A percentile compares a stretch with the other conserved stretches of the same genome.
These are phyloP conservation scores for Elegia similella DNA, from an alignment of 2,888 invertebrate genomes.

Conservation along the genomic window DNA sequence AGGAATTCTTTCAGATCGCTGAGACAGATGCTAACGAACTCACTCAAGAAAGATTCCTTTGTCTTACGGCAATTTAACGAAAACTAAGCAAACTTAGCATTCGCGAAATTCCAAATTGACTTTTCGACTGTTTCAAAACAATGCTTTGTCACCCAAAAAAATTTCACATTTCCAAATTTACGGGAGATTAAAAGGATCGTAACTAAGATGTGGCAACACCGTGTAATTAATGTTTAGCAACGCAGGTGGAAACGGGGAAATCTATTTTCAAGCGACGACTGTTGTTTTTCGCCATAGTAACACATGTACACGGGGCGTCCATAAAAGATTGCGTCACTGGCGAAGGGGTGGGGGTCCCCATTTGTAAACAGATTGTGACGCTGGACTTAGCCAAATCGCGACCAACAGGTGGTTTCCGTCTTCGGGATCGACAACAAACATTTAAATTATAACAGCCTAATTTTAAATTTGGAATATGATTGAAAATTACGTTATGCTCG, in stretches of 20 bases:
- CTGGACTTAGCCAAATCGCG: conserved; percentile 65
- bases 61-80: conserved; percentile 41
- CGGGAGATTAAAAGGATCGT: conserved; percentile 19
- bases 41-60: conserved; percentile 31
- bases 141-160: conserved; percentile 14
- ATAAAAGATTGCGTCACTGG: conserved; percentile 74
- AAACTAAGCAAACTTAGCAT: conserved; percentile 33
- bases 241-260: conserved; percentile 65
- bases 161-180: conserved; percentile 2
- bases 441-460: not conserved
- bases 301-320: conserved; percentile 56
- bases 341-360: conserved; percentile 58
- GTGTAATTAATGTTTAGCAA: conserved; percentile 51
- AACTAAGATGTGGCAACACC: conserved; percentile 28
- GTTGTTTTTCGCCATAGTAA: conserved; percentile 77
- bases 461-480: conserved; percentile 5
- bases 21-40: conserved; percentile 29
- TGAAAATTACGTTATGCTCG: conserved; percentile 2
- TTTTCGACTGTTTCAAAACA: conserved; percentile 25
- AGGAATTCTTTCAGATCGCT: conserved; percentile 36
- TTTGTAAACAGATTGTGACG: conserved; percentile 79
- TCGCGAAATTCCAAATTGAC: conserved; percentile 26
- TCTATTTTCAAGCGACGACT: conserved; percentile 68
- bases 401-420: conserved; percentile 70
- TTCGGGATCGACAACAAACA: conserved; percentile 27